These are phyloP conservation scores for Ganaspis sp. DNA, from an alignment of 1,140 invertebrate species.

Conservation along the genomic window DNA sequence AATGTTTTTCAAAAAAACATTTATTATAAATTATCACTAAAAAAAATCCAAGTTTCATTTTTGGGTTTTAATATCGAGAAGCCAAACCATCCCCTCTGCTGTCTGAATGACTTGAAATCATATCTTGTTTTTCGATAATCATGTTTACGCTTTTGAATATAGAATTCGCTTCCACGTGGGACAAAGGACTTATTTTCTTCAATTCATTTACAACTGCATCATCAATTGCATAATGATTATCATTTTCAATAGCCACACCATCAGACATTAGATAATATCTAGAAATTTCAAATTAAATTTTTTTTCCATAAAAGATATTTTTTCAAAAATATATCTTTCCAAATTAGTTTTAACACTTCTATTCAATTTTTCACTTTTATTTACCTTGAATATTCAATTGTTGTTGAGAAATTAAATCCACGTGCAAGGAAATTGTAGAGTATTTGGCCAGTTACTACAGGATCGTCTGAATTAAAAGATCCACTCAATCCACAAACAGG, in stretches of 20 bases:
- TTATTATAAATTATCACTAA: neutral
- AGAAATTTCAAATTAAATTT: constrained; percentile 1
- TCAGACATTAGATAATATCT: constrained; percentile 66
- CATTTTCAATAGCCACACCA: constrained; percentile 65
- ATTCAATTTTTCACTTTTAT: constrained; percentile 2
- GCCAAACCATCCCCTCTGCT: constrained; percentile 80
- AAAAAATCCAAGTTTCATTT: no score
- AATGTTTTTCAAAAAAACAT: neutral
- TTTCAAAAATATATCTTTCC: no score
- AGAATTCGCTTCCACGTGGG: constrained; percentile 50
- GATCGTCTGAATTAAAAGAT: constrained; percentile 66
- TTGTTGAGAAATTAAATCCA: constrained; percentile 64
- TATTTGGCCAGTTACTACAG: constrained; percentile 63
- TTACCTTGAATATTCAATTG: constrained; percentile 71
- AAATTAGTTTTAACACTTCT: constrained; percentile 37
- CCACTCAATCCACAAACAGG: constrained; percentile 62
- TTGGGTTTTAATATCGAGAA: constrained; percentile 76
- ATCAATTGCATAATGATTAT: constrained; percentile 61
- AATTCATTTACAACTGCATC: constrained; percentile 56
- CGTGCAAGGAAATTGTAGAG: constrained; percentile 68
- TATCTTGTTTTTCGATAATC: constrained; percentile 71
- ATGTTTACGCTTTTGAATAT: constrained; percentile 72
- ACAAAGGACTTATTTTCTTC: constrained; percentile 52
- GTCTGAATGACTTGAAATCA: constrained; percentile 77
- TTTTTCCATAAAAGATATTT: no score